These are phyloP conservation scores for Copsychus sechellarum DNA, from an alignment of 2,113 vertebrate species.

Conservation along the genomic window DNA sequence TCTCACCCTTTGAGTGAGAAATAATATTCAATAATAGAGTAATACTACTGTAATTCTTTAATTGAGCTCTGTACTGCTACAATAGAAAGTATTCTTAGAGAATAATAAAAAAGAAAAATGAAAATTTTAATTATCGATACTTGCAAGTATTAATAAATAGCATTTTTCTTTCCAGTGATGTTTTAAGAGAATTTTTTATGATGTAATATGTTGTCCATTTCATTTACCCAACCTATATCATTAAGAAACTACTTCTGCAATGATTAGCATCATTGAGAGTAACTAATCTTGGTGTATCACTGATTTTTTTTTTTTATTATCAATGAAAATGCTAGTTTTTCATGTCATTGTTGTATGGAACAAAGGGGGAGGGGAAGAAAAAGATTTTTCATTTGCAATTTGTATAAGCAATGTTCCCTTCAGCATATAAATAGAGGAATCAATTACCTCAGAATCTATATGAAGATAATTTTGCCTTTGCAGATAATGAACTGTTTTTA, in stretches of 20 bases:
- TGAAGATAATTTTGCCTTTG: constrained; percentile 48
- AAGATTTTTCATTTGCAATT: not conserved
- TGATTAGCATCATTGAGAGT: not conserved
- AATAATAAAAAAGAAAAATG: not conserved
- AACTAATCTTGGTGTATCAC: not conserved
- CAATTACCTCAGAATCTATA: constrained; percentile 51
- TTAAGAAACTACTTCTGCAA: not conserved
- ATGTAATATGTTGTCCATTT: not conserved
- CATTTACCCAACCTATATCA: not conserved
- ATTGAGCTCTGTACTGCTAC: not conserved
- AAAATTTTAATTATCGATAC: not conserved
- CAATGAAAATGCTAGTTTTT: not conserved
- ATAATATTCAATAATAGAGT: not conserved
- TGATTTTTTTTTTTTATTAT: not conserved
- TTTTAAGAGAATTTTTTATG: not conserved
- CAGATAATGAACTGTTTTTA: constrained; percentile 53
- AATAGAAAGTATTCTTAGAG: not conserved
- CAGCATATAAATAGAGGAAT: constrained; percentile 45
- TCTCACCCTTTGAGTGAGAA: not conserved
- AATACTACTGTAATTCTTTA: not conserved
- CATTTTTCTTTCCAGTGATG: not conserved
- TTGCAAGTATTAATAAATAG: not conserved
- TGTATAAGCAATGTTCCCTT: not conserved
- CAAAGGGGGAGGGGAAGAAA: not conserved
- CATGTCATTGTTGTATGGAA: not conserved